Base-by-base conservation (phyloP, 2,797 vertebrate genomes). In the Triplophysa bombifrons region DNA sequence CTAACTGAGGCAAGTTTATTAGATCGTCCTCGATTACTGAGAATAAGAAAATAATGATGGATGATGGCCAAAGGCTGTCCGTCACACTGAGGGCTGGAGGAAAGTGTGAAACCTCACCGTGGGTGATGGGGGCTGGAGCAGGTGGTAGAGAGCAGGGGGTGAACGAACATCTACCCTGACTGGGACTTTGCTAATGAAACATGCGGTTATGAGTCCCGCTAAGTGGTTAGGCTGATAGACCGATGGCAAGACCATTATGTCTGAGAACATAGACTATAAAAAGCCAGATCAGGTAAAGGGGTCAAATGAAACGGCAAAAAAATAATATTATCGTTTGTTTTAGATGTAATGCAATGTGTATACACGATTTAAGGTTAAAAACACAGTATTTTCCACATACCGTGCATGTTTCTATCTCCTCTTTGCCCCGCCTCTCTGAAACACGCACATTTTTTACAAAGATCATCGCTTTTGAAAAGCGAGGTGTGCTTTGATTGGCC, bases 141-240 rank as follows among this genome's bases (percentile, higher is more conserved):
- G 81, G 66, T 83, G 81, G 72, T 50, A 65, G 20, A 65, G 60
- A 50, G 75, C 66, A 75, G 81, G 81, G 63, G 72, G 68, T 58
- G 66, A 25, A 72, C 50, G 77, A 80, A 60, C 77, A 66, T 63
- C 67, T 65, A 51, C 76, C 34, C 66, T 67, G 38, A 66, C 76
- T 60, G 1, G 14, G 51, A 61, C 73, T 72, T 71, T 50, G 44
- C 61, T 80, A 80, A 80, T 70, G 56, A 72, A 76, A 61, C 77
- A 72, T 60, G 58, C 51, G 4, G 66, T 75, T 63, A 82, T 75
- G 76, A 79, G 71, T 34, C 27, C 51, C 51, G 51, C 68, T 53
- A 67, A 80, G 51, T 80, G 73, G 78, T 67, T 80, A 70, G 76
- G 72, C 41, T 71, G 76, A 78, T 46, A 78, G 46, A 71, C 38